Evolutionary conservation across 35 echinoderm and acorn worm species (phyloP).

Genomic region (Apostichopus parvimensis): DNA sequence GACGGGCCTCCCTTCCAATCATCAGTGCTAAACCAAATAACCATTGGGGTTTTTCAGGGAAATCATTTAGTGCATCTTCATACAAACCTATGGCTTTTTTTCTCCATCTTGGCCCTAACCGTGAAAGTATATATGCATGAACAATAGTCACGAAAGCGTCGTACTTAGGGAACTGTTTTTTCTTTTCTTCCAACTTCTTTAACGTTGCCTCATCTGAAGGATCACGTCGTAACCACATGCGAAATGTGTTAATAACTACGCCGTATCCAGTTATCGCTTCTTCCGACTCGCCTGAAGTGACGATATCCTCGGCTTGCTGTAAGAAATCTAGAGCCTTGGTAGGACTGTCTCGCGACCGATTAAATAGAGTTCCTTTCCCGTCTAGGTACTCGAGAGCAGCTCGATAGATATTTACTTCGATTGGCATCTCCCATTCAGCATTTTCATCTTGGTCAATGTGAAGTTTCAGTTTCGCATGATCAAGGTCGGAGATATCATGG

Average conservation of each 20-base stretch:
- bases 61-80: background rate
- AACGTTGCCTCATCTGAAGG: background rate
- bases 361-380: background rate
- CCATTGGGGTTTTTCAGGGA: constrained; percentile 1
- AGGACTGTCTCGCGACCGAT: background rate
- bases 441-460: background rate
- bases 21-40: constrained; percentile 10
- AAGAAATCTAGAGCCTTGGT: background rate
- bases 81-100: background rate
- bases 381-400: background rate
- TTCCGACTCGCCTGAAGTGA: too few species aligned
- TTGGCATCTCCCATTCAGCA: background rate
- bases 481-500: constrained; percentile 16
- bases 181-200: background rate
- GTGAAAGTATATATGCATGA: constrained; percentile 14
- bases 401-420: background rate
- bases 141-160: background rate
- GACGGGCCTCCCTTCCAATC: constrained; percentile 24
- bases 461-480: background rate
- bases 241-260: constrained; percentile 4
- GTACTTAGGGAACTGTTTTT: background rate
- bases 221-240: background rate
- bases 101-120: background rate
- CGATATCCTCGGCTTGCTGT: background rate
- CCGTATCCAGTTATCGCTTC: constrained; percentile 32